These are phyloP conservation scores for Cephonodes hylas DNA, from an alignment of 2,888 invertebrate species.

Conservation along the genomic window DNA sequence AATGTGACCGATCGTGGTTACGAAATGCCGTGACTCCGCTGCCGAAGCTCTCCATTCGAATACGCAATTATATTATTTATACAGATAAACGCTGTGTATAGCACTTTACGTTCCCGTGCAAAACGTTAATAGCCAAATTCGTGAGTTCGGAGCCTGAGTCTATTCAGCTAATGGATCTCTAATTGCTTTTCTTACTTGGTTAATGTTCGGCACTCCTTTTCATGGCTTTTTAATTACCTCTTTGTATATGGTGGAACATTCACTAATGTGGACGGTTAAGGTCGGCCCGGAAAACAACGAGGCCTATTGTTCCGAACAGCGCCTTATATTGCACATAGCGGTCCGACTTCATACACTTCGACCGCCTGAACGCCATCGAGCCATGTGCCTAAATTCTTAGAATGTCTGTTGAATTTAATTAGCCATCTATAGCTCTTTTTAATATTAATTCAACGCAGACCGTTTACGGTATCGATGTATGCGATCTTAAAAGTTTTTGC, in stretches of 20 bases:
- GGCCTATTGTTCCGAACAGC: conserved; percentile 63
- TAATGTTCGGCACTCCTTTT: conserved; percentile 39
- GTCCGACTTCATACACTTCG: conserved; percentile 60
- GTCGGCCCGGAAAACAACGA: conserved; percentile 64
- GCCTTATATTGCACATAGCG: conserved; percentile 75
- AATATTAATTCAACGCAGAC: conserved; percentile 43
- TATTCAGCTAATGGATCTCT: conserved; percentile 39
- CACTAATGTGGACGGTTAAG: conserved; percentile 64
- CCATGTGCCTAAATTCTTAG: conserved; percentile 67
- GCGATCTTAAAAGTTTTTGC: conserved; percentile 14
- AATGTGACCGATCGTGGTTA: conserved; percentile 75
- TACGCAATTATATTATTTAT: conserved; percentile 51
- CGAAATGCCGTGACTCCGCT: conserved; percentile 71
- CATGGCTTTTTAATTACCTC: conserved; percentile 75
- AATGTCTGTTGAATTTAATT: conserved; percentile 68
- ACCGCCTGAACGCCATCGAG: conserved; percentile 30
- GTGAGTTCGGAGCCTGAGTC: conserved; percentile 26
- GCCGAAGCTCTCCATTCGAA: conserved; percentile 54
- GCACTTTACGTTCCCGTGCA: background rate
- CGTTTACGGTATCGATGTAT: conserved; percentile 24
- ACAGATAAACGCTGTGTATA: conserved; percentile 12
- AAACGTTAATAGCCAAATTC: background rate
- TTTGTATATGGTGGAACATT: conserved; percentile 66
- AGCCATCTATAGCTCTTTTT: conserved; percentile 53
- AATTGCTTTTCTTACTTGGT: conserved; percentile 49